Evolutionary conservation across 2,797 vertebrate genomes (phyloP).

Genomic region (Pangasius macronema): DNA sequence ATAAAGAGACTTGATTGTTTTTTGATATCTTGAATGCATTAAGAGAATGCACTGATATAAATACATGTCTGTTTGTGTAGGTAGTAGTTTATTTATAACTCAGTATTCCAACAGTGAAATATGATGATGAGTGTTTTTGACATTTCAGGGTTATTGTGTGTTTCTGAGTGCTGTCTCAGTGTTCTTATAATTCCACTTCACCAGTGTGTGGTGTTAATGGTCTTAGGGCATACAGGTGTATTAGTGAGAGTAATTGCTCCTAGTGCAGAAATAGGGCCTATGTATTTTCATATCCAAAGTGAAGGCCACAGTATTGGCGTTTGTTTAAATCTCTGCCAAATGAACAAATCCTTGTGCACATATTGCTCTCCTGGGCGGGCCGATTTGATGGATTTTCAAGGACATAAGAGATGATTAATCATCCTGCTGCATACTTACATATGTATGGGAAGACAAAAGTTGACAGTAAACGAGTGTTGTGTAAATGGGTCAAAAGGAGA

Average conservation of each 20-base stretch:
- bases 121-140: background rate
- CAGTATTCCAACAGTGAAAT: background rate
- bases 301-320: conserved; percentile 26
- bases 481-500: conserved; percentile 18
- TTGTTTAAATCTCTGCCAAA: conserved; percentile 11
- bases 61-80: too few species aligned
- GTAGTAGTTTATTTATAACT: background rate
- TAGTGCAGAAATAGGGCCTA: conserved; percentile 4
- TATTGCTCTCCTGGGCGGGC: background rate
- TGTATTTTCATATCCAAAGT: conserved; percentile 13
- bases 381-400: conserved; percentile 19
- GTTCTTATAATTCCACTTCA: background rate
- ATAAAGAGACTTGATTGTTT: background rate
- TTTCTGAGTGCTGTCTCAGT: background rate
- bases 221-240: background rate
- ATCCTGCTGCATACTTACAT: conserved; percentile 4
- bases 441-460: background rate
- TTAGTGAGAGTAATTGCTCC: background rate
- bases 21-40: background rate
- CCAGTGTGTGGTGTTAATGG: background rate
- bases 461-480: conserved; percentile 11
- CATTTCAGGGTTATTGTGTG: background rate
- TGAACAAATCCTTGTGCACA: conserved; percentile 16
- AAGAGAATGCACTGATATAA: background rate
- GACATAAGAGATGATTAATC: conserved; percentile 11